phyloP scores from a whole-genome alignment of 2,888 invertebrate species.

The Gordius sp. region DNA sequence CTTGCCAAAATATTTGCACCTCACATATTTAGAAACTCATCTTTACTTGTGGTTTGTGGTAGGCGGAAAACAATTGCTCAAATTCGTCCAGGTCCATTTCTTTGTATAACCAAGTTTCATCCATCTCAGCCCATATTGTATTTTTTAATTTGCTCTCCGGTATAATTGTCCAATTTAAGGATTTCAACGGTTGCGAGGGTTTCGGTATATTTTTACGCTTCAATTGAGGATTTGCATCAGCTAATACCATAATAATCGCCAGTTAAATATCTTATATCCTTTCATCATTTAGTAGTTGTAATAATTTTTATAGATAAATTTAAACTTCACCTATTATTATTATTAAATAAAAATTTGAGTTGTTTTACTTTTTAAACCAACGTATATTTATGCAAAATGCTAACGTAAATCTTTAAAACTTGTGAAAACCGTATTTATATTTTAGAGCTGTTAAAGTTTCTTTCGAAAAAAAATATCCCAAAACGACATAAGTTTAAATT shows the following conservation, averaged over 20 bases:
- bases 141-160: slow-evolving; percentile 38
- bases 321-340: not conserved
- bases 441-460: too few relatives aligned
- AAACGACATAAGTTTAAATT: too few relatives aligned
- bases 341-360: not conserved
- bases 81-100: slow-evolving; percentile 67
- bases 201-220: slow-evolving; percentile 48
- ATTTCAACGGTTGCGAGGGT: slow-evolving; percentile 66
- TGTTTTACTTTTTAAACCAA: not conserved
- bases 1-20: not conserved
- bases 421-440: too few relatives aligned
- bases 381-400: too few relatives aligned
- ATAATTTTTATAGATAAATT: not conserved
- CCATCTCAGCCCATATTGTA: slow-evolving; percentile 76
- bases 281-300: too few relatives aligned
- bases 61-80: slow-evolving; percentile 73
- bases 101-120: slow-evolving; percentile 58
- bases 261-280: too few relatives aligned
- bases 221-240: too few relatives aligned
- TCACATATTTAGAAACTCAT: not conserved
- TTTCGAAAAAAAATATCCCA: too few relatives aligned
- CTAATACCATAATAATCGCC: too few relatives aligned
- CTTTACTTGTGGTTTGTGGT: slow-evolving; percentile 29
- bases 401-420: too few relatives aligned
- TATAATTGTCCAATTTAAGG: slow-evolving; percentile 77